These are phyloP conservation scores for Idaea dimidiata DNA, from an alignment of 2,888 invertebrate species.

Conservation along the genomic window DNA sequence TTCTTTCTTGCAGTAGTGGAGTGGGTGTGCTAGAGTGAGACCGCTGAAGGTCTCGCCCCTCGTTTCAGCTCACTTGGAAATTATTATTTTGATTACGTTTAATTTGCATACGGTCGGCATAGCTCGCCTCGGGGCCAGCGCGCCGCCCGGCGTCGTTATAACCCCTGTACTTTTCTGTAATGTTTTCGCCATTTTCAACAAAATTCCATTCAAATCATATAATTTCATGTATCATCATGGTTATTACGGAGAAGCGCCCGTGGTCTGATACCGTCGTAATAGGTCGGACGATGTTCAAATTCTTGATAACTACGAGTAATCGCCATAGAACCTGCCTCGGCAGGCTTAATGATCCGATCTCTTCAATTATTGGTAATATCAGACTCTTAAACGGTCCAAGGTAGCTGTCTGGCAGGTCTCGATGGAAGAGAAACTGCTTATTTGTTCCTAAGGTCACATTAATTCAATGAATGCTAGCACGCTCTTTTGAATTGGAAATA, in stretches of 20 bases:
- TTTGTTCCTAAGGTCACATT: conserved; percentile 52
- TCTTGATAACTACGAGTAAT: conserved; percentile 78
- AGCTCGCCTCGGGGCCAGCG: conserved; percentile 54
- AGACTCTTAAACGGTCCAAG: conserved; percentile 73
- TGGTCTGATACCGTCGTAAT: conserved; percentile 69
- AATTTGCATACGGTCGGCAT: conserved; percentile 76
- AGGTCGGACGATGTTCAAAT: conserved; percentile 70
- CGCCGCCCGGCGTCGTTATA: conserved; percentile 64
- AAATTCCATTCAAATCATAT: conserved; percentile 80
- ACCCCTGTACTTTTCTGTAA: conserved; percentile 80
- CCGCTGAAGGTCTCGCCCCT: conserved; percentile 38
- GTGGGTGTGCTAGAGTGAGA: conserved; percentile 53
- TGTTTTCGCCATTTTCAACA: conserved; percentile 81
- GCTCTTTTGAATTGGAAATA: conserved; percentile 15
- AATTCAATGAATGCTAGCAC: conserved; percentile 32
- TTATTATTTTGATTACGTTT: conserved; percentile 81
- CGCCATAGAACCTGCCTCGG: conserved; percentile 73
- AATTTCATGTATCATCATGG: conserved; percentile 78
- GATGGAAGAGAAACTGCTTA: conserved; percentile 39
- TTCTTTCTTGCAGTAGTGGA: conserved; percentile 45
- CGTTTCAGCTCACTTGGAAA: conserved; percentile 59
- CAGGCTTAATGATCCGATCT: conserved; percentile 66
- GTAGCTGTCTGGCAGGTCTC: conserved; percentile 66
- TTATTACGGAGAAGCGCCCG: conserved; percentile 77
- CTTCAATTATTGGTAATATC: conserved; percentile 79